Evolutionary conservation across 2,888 invertebrate genomes (phyloP).

Genomic region (Elmis aenea): DNA sequence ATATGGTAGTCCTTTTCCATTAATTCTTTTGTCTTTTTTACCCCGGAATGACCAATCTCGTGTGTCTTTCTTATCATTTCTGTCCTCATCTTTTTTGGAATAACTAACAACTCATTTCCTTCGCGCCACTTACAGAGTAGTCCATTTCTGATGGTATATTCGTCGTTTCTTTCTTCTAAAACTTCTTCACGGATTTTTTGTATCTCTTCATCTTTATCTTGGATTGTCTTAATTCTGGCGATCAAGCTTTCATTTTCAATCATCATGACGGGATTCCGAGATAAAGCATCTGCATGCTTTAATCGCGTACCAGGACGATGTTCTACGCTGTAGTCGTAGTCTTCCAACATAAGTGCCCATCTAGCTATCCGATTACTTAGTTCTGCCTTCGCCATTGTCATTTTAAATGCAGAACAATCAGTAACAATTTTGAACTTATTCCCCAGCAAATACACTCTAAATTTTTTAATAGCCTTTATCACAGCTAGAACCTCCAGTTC

Average conservation of each 20-base stretch:
- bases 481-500: slow-evolving; percentile 39
- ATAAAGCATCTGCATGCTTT: slow-evolving; percentile 27
- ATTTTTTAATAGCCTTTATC: slow-evolving; percentile 34
- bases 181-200: too few relatives aligned
- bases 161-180: slow-evolving; percentile 12
- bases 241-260: slow-evolving; percentile 5
- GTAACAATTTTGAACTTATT: slow-evolving; percentile 32
- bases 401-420: slow-evolving; percentile 35
- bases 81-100: slow-evolving; percentile 17
- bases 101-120: slow-evolving; percentile 18
- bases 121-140: slow-evolving; percentile 26
- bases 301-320: slow-evolving; percentile 29
- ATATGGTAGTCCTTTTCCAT: slow-evolving; percentile 20
- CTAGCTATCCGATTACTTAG: slow-evolving; percentile 19
- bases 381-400: slow-evolving; percentile 35
- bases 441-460: slow-evolving; percentile 33
- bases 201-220: slow-evolving; percentile 23
- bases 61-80: slow-evolving; percentile 17
- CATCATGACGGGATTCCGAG: neutral
- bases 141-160: slow-evolving; percentile 21
- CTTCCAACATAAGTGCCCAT: slow-evolving; percentile 24
- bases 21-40: slow-evolving; percentile 21
- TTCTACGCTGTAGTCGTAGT: slow-evolving; percentile 29
- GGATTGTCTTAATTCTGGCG: slow-evolving; percentile 12
- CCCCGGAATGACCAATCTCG: slow-evolving; percentile 20